Evolutionary conservation across 2,113 vertebrate genomes (phyloP).

Genomic region (Scopus umbretta): DNA sequence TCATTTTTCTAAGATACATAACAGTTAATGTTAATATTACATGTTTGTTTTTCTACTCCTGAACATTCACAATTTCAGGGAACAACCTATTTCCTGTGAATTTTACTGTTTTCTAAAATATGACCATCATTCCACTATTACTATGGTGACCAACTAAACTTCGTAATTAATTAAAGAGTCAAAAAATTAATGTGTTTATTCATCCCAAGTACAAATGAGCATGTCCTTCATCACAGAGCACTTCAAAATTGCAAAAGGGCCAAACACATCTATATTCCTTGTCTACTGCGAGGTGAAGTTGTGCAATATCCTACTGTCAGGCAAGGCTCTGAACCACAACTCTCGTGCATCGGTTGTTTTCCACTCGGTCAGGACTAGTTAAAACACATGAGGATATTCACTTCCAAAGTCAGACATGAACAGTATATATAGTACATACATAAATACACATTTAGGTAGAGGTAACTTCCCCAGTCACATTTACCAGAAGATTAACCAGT

Average conservation of each 20-base stretch:
- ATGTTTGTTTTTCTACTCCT: neutral
- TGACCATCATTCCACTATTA: neutral
- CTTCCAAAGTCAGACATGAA: neutral
- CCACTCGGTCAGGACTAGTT: neutral
- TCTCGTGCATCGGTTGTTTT: neutral
- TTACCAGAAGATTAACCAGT: neutral
- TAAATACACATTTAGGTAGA: neutral
- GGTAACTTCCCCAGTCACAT: neutral
- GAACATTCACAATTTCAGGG: neutral
- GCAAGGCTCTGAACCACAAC: neutral
- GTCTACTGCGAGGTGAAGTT: neutral
- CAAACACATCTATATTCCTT: neutral
- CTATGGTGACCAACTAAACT: neutral
- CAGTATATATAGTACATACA: neutral
- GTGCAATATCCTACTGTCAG: neutral
- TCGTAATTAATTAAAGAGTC: neutral
- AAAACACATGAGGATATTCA: neutral
- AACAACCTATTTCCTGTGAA: neutral
- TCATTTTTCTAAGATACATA: neutral
- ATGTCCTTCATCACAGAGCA: neutral
- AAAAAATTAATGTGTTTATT: neutral
- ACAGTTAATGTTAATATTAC: neutral
- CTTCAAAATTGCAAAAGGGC: neutral
- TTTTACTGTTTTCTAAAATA: neutral
- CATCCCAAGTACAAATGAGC: neutral